These are phyloP conservation scores for Drosophila busckii DNA, from an alignment of 1,140 invertebrate species.

Conservation along the genomic window DNA sequence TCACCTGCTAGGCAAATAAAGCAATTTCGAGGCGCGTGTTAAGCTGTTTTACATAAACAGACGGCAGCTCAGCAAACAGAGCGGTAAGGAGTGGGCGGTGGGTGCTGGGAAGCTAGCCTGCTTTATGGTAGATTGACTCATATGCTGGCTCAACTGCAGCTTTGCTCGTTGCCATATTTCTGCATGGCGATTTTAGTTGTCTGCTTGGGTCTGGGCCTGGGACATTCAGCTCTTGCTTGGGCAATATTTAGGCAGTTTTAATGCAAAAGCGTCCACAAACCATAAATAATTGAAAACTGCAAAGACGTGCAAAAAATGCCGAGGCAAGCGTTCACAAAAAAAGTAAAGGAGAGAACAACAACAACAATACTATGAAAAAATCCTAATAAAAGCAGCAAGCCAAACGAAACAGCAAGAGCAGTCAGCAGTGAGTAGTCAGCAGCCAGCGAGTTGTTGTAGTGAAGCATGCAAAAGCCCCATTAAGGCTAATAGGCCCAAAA, in stretches of 20 bases:
- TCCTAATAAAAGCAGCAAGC: too few species aligned
- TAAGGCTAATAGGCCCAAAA: constrained; percentile 66
- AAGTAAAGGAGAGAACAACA: background rate
- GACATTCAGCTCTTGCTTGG: constrained; percentile 16
- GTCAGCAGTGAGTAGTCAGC: constrained; percentile 25
- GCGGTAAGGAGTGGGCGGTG: background rate
- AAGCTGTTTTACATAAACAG: constrained; percentile 51
- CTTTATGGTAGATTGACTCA: constrained; percentile 42
- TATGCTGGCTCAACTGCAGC: constrained; percentile 48
- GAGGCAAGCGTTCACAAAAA: constrained; percentile 35
- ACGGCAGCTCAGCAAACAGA: background rate
- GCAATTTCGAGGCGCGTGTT: constrained; percentile 50
- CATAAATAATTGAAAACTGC: constrained; percentile 69
- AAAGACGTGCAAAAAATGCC: constrained; percentile 60
- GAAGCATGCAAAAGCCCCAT: constrained; percentile 64
- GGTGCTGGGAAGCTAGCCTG: background rate
- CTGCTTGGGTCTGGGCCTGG: constrained; percentile 15
- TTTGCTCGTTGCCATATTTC: constrained; percentile 38
- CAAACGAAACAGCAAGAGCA: constrained; percentile 29
- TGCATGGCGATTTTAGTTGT: constrained; percentile 44
- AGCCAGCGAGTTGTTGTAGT: constrained; percentile 50
- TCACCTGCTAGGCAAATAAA: constrained; percentile 45
- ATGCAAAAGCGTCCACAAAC: constrained; percentile 63
- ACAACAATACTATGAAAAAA: background rate
- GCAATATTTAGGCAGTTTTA: constrained; percentile 62